Evolutionary conservation across 2,888 invertebrate genomes (phyloP).

Genomic region (Lepidocyrtinus sp.): DNA sequence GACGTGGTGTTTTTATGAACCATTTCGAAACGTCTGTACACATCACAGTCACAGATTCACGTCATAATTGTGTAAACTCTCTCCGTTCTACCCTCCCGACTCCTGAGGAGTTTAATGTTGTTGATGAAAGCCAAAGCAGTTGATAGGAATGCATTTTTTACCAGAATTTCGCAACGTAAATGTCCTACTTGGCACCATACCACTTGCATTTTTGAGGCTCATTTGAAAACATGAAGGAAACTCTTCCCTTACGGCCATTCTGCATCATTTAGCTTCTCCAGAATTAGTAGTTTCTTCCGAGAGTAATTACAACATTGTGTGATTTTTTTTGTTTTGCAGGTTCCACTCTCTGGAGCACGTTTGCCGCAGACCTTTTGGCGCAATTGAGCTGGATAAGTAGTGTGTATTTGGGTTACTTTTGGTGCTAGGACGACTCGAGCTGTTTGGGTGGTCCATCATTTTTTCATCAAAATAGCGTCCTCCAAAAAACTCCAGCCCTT

Average conservation of each 20-base stretch:
- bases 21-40: conserved; percentile 23
- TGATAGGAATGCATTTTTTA: neutral
- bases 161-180: neutral
- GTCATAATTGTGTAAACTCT: no score
- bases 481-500: neutral
- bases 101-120: neutral
- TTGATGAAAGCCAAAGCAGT: neutral
- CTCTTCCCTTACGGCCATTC: no score
- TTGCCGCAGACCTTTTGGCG: conserved; percentile 47
- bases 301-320: neutral
- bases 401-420: no score
- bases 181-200: no score
- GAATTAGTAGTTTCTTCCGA: neutral
- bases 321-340: neutral
- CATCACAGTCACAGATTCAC: no score
- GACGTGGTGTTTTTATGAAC: conserved; percentile 35
- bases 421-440: neutral
- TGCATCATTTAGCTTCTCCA: no score
- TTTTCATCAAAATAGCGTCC: conserved; percentile 6
- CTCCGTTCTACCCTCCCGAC: no score
- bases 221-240: no score
- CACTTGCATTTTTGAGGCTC: neutral
- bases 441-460: conserved; percentile 20
- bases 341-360: conserved; percentile 11
- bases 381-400: no score